phyloP scores from a whole-genome alignment of 2,113 vertebrate species.

The Rhineura floridana region DNA sequence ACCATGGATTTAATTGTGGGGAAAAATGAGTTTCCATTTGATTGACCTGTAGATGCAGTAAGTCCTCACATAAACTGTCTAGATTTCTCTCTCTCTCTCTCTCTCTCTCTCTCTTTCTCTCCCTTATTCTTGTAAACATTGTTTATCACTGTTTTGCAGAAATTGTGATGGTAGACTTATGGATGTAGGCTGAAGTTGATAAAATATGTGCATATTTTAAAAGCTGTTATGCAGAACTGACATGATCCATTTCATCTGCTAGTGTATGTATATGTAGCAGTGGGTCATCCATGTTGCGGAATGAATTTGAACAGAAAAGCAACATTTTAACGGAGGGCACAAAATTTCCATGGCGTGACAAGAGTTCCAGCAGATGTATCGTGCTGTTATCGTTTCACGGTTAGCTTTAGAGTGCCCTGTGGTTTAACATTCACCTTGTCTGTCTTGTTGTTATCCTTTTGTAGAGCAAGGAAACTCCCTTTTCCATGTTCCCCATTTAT shows the following conservation, averaged over 20 bases:
- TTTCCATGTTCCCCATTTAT: neutral
- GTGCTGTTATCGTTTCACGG: constrained; percentile 3
- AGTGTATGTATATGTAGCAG: constrained; percentile 6
- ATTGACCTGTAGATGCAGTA: constrained; percentile 61
- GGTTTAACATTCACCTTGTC: constrained; percentile 20
- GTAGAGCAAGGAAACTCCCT: neutral
- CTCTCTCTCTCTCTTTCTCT: constrained; percentile 65
- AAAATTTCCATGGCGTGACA: constrained; percentile 18
- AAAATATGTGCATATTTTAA: constrained; percentile 66
- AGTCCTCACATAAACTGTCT: constrained; percentile 65
- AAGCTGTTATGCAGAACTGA: constrained; percentile 37
- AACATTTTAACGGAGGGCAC: neutral
- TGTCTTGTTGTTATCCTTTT: constrained; percentile 38
- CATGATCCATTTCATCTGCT: constrained; percentile 50
- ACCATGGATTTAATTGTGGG: constrained; percentile 74
- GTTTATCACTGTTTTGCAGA: constrained; percentile 63
- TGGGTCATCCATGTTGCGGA: neutral
- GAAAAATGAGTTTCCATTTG: constrained; percentile 36
- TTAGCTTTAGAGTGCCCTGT: neutral
- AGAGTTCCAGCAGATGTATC: constrained; percentile 22
- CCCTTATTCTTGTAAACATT: constrained; percentile 49
- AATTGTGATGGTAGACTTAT: constrained; percentile 55
- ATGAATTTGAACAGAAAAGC: constrained; percentile 41
- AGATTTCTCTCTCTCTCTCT: constrained; percentile 63
- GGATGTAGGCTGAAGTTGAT: constrained; percentile 49